A percentile compares a stretch with the other conserved stretches of the same genome.
These are phyloP conservation scores for Athene noctua DNA, from an alignment of 2,113 vertebrate species.

Conservation along the genomic window DNA sequence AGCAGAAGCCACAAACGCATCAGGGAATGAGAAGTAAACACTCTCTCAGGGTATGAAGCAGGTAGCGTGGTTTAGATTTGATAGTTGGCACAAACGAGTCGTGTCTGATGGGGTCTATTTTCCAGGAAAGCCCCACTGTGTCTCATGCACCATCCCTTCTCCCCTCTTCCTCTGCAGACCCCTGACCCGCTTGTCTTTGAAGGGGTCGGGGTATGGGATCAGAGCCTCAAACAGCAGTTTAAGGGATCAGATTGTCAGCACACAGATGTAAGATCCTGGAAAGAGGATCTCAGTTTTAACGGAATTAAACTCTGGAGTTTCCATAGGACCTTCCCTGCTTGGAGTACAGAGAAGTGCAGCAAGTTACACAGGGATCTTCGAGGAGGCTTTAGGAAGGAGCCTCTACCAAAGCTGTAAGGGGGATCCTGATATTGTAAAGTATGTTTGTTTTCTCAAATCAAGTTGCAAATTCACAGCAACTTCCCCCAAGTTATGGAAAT, in stretches of 20 bases:
- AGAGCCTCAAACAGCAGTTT: background rate
- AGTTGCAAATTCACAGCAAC: background rate
- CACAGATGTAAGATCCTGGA: background rate
- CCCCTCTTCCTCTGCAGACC: background rate
- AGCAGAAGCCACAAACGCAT: background rate
- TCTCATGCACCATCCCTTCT: background rate
- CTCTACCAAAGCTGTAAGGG: background rate
- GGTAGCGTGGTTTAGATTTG: background rate
- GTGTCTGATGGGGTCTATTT: background rate
- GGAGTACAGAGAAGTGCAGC: accelerated
- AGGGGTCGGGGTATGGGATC: background rate
- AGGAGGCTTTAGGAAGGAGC: background rate
- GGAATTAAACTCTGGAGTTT: background rate
- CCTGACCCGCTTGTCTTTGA: background rate
- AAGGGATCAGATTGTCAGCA: background rate
- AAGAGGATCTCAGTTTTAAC: background rate
- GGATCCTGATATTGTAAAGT: background rate
- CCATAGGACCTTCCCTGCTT: background rate
- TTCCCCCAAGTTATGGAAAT: background rate
- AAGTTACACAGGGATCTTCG: background rate
- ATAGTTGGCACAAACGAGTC: no score
- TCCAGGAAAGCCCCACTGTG: background rate
- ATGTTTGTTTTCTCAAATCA: background rate
- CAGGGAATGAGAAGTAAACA: background rate
- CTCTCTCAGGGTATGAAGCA: background rate